These are phyloP conservation scores for Creontiades dilutus DNA, from an alignment of 2,888 invertebrate species.

Conservation along the genomic window DNA sequence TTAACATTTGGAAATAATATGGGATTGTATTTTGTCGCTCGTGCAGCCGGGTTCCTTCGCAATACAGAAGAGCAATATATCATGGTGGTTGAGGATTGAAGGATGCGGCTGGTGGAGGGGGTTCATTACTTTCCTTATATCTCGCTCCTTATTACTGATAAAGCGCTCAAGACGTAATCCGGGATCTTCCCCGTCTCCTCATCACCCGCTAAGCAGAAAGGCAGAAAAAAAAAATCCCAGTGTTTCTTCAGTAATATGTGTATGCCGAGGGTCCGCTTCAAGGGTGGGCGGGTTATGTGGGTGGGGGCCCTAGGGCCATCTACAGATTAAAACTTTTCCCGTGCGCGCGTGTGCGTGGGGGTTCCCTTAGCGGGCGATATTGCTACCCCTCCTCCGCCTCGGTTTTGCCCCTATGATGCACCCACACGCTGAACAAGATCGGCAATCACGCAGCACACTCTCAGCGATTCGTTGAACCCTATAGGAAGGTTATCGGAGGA, in stretches of 20 bases:
- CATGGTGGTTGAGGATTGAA: neutral
- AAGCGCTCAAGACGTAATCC: slow-evolving; percentile 66
- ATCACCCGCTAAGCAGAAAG: neutral
- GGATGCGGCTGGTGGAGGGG: neutral
- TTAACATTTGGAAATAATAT: slow-evolving; percentile 38
- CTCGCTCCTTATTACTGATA: slow-evolving; percentile 67
- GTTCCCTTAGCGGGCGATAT: slow-evolving; percentile 9
- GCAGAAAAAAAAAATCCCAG: neutral
- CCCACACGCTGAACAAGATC: neutral
- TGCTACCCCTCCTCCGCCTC: neutral
- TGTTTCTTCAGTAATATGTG: slow-evolving; percentile 60
- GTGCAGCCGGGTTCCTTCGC: neutral
- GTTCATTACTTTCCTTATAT: slow-evolving; percentile 68
- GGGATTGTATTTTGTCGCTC: slow-evolving; percentile 28
- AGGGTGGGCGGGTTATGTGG: neutral
- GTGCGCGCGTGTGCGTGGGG: slow-evolving; percentile 43
- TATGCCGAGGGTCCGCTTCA: slow-evolving; percentile 10
- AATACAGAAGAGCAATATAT: slow-evolving; percentile 50
- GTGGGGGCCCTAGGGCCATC: slow-evolving; percentile 52
- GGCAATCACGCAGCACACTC: slow-evolving; percentile 12
- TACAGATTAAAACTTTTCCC: slow-evolving; percentile 65
- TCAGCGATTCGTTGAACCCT: slow-evolving; percentile 13
- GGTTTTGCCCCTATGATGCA: slow-evolving; percentile 24
- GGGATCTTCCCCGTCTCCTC: slow-evolving; percentile 10
- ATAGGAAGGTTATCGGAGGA: slow-evolving; percentile 49